Base-by-base conservation (phyloP, 2,113 vertebrate species). In the Hippocampus zosterae region DNA sequence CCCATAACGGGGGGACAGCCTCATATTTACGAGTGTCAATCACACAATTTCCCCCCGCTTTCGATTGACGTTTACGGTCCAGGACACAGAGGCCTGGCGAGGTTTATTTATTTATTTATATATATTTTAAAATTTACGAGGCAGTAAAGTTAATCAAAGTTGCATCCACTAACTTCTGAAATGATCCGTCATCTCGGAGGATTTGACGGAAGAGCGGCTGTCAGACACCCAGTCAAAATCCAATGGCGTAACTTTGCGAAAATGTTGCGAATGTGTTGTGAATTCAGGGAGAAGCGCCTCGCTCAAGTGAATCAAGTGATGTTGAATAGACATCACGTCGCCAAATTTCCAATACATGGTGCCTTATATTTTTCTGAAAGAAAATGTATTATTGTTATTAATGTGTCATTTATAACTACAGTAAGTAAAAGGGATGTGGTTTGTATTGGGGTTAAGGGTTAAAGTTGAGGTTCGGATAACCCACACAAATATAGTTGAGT, bases 11-110 rank as follows among this genome's bases (percentile, higher is more conserved):
- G 60, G 8, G 2, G 29, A 10, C 59, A 18, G 41, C 33, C 9
- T 62, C 29, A n/a, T 62, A 27, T 33, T 60, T 33, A 60, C 57
- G 6, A 60, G 27, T 29, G 57, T 33, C 60, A 62, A 62, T 62
- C 60, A 40, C 41, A 41, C 33, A 62, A 62, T 40, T 11, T 19
- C 60, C 29, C 29, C 8, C 18, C 5, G 16, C 27, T 62, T 3
- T 62, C 11, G 33, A 40, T 19, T 41, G 33, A 41, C 60, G 12
- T n/a, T 23, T 23, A 55, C 21, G 11, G 52, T 23, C 21, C 8
- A 55, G 52, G 52, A 55, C 52, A 1, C 52, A 1, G 21, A 10
- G 9, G 9, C 60, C 60, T 33, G 8, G 8, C 8, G 10, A 62
- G 60, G 18, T 21, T 40, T 62, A 1, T 37, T 37, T 37, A 5